Evolutionary conservation across 2,113 vertebrate genomes (phyloP).

Genomic region (Apistogramma diplotaenia): DNA sequence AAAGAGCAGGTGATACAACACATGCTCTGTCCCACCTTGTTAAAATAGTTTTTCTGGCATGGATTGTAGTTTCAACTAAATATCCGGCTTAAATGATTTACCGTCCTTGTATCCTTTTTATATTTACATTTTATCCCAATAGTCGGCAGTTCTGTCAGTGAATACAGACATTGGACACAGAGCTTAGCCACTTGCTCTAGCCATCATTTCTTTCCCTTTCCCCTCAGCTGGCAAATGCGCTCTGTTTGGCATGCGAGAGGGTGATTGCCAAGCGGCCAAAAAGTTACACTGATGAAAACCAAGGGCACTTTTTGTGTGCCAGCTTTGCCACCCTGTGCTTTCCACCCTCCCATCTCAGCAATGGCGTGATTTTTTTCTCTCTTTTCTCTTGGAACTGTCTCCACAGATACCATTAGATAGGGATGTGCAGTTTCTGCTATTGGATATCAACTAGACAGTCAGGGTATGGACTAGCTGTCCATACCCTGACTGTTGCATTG

Average conservation of each 20-base stretch:
- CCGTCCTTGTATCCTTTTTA: background rate
- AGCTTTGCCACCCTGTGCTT: constrained; percentile 25
- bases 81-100: background rate
- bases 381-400: constrained; percentile 11
- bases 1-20: background rate
- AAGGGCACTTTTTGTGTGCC: constrained; percentile 46
- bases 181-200: constrained; percentile 5
- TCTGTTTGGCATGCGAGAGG: constrained; percentile 64
- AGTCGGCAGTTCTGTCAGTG: background rate
- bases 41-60: background rate
- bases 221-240: constrained; percentile 19
- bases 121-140: background rate
- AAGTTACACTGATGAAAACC: constrained; percentile 59
- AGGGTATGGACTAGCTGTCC: background rate
- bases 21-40: background rate
- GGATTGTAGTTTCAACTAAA: background rate
- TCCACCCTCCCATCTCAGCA: constrained; percentile 30
- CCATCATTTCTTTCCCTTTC: background rate
- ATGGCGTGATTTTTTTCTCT: constrained; percentile 5
- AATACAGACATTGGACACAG: constrained; percentile 38
- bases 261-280: constrained; percentile 20
- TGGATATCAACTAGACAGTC: background rate
- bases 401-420: constrained; percentile 46
- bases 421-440: constrained; percentile 39
- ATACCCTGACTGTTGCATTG: background rate